phyloP scores from a whole-genome alignment of 2,797 vertebrate species.

The Mus minutoides region DNA sequence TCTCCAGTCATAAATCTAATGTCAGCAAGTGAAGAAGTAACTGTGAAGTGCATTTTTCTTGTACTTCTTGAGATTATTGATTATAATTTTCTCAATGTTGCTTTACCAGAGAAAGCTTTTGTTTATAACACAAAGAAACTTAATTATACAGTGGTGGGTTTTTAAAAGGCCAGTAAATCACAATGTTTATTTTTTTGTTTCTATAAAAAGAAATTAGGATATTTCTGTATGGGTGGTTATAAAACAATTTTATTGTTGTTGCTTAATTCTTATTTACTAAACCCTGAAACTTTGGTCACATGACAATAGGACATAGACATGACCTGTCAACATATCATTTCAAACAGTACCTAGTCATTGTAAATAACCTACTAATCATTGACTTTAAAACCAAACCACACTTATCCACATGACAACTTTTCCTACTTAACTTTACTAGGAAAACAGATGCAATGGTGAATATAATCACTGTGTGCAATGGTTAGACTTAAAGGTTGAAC shows the following conservation, averaged over 20 bases:
- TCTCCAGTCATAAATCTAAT: slow-evolving; percentile 26
- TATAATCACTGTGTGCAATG: background rate
- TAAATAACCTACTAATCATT: slow-evolving; percentile 59
- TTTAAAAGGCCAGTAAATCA: slow-evolving; percentile 31
- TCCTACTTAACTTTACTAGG: slow-evolving; percentile 27
- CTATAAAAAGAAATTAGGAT: background rate
- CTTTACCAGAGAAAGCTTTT: slow-evolving; percentile 28
- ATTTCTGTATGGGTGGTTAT: background rate
- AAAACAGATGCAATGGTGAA: slow-evolving; percentile 52
- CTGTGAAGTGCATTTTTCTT: background rate
- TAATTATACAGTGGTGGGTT: slow-evolving; percentile 43
- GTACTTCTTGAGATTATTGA: background rate
- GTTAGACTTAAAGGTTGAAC: slow-evolving; percentile 52
- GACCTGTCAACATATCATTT: slow-evolving; percentile 35
- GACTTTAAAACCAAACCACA: slow-evolving; percentile 38
- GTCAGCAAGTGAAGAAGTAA: slow-evolving; percentile 31
- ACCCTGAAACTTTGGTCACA: slow-evolving; percentile 42
- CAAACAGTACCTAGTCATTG: slow-evolving; percentile 58
- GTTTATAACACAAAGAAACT: slow-evolving; percentile 43
- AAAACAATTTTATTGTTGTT: slow-evolving; percentile 6
- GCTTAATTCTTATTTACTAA: slow-evolving; percentile 16
- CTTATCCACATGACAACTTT: slow-evolving; percentile 27
- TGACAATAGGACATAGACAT: background rate
- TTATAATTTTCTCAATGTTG: slow-evolving; percentile 45
- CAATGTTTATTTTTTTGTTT: slow-evolving; percentile 8